Base-by-base conservation (phyloP, 2,888 invertebrate species). In the Microplitis manilae region DNA sequence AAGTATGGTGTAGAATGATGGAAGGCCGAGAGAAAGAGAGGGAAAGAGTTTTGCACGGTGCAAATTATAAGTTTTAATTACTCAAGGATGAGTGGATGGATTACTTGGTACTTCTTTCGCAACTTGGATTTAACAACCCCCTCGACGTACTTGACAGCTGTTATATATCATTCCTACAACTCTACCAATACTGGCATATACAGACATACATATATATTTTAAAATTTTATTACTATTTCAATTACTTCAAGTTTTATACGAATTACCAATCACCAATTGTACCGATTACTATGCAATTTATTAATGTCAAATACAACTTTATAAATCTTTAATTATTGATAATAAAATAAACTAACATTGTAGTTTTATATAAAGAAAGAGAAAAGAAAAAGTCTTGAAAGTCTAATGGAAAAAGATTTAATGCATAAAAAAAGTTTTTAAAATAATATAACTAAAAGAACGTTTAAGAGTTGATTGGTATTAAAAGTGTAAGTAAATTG, bases 51-150 rank as follows among this genome's bases (percentile, higher is more conserved):
- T 73, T 83, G 80, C 83, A 82, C 75, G 79, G 74, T 78, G 81
- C 84, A 84, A 87, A 86, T 87, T 87, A 87, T 86, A 87, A 87
- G 86, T 87, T 87, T 87, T 87, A 87, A 87, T 87, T 87, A 87
- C 86, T 86, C 84, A 81, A 83, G 85, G 87, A 87, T 84, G 86
- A 86, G 87, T 83, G 82, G 85, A 87, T 87, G 85, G 84, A 87
- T 87, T 87, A 85, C 86, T 84, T 82, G 79, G 80, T 80, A 81
- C 80, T 82, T 83, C 81, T 83, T 86, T 82, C 80, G 78, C 70
- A 80, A 78, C 73, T 81, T 83, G 77, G 77, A 81, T 82, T 81
- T 84, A 83, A 84, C 82, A 81, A 83, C 79, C 80, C 79, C 80
- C 76, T 67, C 73, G 78, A 68, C 76, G 72, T 74, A 68, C 64